Conservation (phyloP, 2,888 invertebrate species). For the Harpagoxenus sublaevis region DNA sequence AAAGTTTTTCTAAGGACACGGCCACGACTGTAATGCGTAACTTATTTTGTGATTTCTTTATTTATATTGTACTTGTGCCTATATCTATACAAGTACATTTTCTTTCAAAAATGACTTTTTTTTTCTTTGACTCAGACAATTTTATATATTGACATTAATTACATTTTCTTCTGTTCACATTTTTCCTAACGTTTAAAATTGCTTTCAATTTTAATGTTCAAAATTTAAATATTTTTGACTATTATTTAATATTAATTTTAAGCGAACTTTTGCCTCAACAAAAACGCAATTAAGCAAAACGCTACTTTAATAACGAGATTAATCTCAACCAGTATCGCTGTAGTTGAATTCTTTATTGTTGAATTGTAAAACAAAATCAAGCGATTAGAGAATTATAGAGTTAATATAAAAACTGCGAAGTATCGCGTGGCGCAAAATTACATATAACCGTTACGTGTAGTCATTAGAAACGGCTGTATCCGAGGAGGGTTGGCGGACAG, state of each 20-base stretch:
- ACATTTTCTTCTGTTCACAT: background rate
- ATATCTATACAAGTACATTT: background rate
- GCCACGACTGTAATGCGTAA: background rate
- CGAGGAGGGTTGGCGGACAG: constrained; percentile 65
- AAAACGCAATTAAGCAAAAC: background rate
- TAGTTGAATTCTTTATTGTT: background rate
- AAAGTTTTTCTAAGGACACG: constrained; percentile 23
- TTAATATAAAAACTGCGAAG: background rate
- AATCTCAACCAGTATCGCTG: background rate
- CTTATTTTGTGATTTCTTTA: background rate
- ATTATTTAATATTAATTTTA: background rate
- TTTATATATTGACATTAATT: background rate
- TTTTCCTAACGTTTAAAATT: background rate
- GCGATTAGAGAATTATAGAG: background rate
- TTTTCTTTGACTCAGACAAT: background rate
- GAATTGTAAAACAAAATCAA: background rate
- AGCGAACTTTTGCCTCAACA: background rate
- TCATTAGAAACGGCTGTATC: constrained; percentile 65
- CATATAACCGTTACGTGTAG: constrained; percentile 64
- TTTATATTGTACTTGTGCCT: background rate
- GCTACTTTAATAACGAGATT: background rate
- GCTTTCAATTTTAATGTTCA: background rate
- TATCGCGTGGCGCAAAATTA: constrained; percentile 20
- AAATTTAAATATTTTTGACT: background rate
- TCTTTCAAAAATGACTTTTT: background rate